Evolutionary conservation across 2,797 vertebrate species (phyloP), one percentile per base, ranked within the genome.

Genomic region (Menidia menidia): DNA sequence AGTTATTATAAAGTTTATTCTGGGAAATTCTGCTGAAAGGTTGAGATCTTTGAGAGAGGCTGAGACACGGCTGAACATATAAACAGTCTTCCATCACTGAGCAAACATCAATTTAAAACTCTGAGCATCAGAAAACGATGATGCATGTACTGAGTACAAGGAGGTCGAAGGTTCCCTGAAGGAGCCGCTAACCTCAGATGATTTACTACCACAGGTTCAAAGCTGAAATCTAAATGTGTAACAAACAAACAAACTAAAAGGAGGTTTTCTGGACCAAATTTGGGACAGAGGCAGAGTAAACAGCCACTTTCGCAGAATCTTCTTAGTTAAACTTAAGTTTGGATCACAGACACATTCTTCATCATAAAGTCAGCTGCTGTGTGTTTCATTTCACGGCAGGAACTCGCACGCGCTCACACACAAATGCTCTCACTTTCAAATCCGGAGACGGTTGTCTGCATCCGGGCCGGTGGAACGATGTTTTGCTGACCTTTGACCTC

Each of bases 161-260:
- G 53, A 75, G 78, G 51, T 67, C 43, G 54, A 53, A 18, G 16
- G 41, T 85, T 88, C 79, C 79, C 84, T 82, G 75, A 66, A 70
- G 18, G 57, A 78, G 75, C 71, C 43, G 16, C 61, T 51, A 55
- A 74, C 69, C 69, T 80, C 68, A 30, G 45, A 68, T 71, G n/a
- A 87, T 66, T 78, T 64, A 82, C 78, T 41, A 48, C 50, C 54
- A 55, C 32, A 30, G 32, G 18, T 69, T 66, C 61, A 48, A 66
- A 71, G 67, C 31, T 47, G 57, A 25, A 25, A 25, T 13, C 62
- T 35, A 62, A 75, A 62, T 2, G 16, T 56, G 60, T 8, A 52
- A 3, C 5, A 41, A 79, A 75, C 5, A 41, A 79, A 75, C 54
- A 68, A 72, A 58, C 64, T 6, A 10, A 41, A 71, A 51, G 39